phyloP scores from a whole-genome alignment of 2,113 vertebrate species.

The Otus sunia region DNA sequence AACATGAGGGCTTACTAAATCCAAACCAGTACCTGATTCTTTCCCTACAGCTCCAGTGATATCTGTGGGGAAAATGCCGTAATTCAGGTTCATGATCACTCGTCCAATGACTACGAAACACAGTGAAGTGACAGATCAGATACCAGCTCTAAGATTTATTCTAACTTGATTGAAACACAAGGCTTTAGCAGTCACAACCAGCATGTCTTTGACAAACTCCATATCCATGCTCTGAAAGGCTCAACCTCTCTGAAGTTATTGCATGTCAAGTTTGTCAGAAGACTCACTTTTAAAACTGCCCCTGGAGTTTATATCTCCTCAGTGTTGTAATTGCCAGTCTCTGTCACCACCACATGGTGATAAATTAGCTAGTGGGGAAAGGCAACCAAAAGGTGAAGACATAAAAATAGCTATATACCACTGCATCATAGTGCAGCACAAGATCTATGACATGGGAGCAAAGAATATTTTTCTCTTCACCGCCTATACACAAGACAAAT shows the following conservation, averaged over 20 bases:
- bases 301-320: background rate
- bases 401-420: background rate
- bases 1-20: background rate
- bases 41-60: background rate
- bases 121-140: background rate
- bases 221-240: background rate
- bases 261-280: background rate
- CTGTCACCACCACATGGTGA: background rate
- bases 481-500: background rate
- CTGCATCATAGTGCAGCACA: background rate
- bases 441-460: rapidly evolving
- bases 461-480: background rate
- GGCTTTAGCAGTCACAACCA: background rate
- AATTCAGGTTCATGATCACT: background rate
- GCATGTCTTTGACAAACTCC: background rate
- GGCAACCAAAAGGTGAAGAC: background rate
- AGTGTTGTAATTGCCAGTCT: background rate
- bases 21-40: background rate
- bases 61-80: background rate
- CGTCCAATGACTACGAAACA: background rate
- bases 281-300: background rate
- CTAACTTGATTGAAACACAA: background rate
- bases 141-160: background rate
- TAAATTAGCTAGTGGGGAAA: background rate
- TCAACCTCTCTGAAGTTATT: background rate